Base-by-base conservation (phyloP, 2,888 invertebrate genomes). In the Pterostichus madidus region DNA sequence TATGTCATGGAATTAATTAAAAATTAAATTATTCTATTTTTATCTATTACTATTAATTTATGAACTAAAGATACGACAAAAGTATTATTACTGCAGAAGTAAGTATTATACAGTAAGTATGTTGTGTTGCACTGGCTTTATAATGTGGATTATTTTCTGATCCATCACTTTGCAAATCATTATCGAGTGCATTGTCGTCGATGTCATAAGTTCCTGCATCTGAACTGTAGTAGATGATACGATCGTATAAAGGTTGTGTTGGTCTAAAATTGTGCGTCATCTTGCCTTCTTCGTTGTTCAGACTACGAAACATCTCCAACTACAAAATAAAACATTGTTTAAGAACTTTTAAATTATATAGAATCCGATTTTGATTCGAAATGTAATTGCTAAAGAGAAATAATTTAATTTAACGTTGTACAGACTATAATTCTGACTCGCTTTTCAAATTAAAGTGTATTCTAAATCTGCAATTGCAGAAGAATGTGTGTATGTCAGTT, bases 181-280 rank as follows among this genome's bases (percentile, higher is more conserved):
- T 39, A 7, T 39, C 39, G 39, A 39, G 39, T 39, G 39, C 10
- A 77, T 77, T 77, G 11, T 32, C 15, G 10, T 77, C 53, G 8
- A 77, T 56, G 35, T 77, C 77, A 17, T 77, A 53, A 8, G 32
- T 56, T 56, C 49, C 77, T 46, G 73, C 75, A 35, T 71, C 81
- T 2, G 61, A 52, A 61, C 75, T 83, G 17, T 46, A 83, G 49
- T 77, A 83, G 64, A 89, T 87, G 3, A 86, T 90, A 85, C 97
- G 91, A 86, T 94, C 94, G 39, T 95, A 94, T 0, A 96, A 90
- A 0, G 96, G 95, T 87, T 97, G 96, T 44, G 95, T 93, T 0
- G 97, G 96, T 11, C 97, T 93, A 88, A 94, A 96, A 89, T 97
- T 97, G 87, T 96, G 95, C 0, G 93, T 94, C 84, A 97, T 91